Base-by-base conservation (phyloP, 2,797 vertebrate genomes). In the Allobates femoralis region DNA sequence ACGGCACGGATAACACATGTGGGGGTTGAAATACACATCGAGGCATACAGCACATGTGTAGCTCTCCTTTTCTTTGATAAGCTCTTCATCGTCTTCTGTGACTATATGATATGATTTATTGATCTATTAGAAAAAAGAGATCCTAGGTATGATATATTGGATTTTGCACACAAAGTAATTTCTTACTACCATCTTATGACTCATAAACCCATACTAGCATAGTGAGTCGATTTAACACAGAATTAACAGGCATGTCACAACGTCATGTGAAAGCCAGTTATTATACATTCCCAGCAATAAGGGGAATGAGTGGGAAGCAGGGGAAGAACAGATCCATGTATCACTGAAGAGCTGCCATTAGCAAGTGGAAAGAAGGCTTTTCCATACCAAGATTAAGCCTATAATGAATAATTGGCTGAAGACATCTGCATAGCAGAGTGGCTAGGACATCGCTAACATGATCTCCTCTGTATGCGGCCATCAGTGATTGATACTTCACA, bases 21-120 rank as follows among this genome's bases (percentile, higher is more conserved):
- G 92, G 1, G 97, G 97, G 90, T 96, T 96, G 94, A 96, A 96
- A 93, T 96, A 99, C 77, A 98, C 90, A 84, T 99, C 97, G 77
- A 98, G 93, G 88, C 97, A 99, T 26, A 99, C 95, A 0, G 97
- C 96, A 84, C 97, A 99, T 53, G 96, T 95, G 89, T 96, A 95
- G 90, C 94, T 94, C 81, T 98, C 96, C 83, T 94, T 94, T 88
- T 96, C 94, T 88, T 90, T 89, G 87, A 88, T 87, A 80, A 88
- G 84, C 78, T 93, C 92, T 73, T 88, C 92, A 32, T 95, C 95
- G 60, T 96, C 95, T n/a, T 96, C 95, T 69, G 94, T 92, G 89
- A 92, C 94, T 89, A 93, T 90, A 46, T 58, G 37, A 0, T 91
- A 91, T 86, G 91, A 90, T 81, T 90, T 91, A 89, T 91, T 86